Evolutionary conservation across 1,140 invertebrate genomes (phyloP).

Genomic region (Papilio xuthus): DNA sequence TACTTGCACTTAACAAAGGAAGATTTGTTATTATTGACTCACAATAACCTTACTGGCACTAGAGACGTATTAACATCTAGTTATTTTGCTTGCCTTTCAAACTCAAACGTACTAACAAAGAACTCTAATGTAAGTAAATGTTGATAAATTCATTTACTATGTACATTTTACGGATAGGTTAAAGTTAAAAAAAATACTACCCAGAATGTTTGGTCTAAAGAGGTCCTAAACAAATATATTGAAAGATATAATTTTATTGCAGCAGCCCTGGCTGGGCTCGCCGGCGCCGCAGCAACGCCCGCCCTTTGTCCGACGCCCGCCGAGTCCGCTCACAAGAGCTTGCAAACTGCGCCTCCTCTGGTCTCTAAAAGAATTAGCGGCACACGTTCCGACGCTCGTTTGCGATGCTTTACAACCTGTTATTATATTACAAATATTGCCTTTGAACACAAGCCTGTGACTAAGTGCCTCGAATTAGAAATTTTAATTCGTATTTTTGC

Average conservation of each 20-base stretch:
- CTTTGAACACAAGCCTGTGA: slow-evolving; percentile 12
- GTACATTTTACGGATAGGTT: neutral
- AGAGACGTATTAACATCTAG: neutral
- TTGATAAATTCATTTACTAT: neutral
- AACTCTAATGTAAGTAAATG: neutral
- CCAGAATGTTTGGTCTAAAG: neutral
- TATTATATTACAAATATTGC: slow-evolving; percentile 29
- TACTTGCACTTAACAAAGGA: neutral
- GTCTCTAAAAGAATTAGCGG: slow-evolving; percentile 31
- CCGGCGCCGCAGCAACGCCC: slow-evolving; percentile 38
- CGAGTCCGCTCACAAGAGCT: slow-evolving; percentile 26
- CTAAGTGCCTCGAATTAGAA: slow-evolving; percentile 1
- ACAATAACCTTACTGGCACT: neutral
- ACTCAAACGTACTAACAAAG: neutral
- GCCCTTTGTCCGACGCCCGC: slow-evolving; percentile 49
- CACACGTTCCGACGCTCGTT: slow-evolving; percentile 15
- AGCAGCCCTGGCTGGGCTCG: slow-evolving; percentile 14
- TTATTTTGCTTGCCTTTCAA: neutral
- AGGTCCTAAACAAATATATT: neutral
- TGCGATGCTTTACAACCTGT: slow-evolving; percentile 16
- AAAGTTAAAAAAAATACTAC: neutral
- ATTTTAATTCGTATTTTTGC: neutral
- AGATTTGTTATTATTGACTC: neutral
- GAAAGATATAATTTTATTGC: neutral
- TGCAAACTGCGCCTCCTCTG: slow-evolving; percentile 13